Conservation (phyloP, 2,797 vertebrate genomes). For the Emydoidea blandingii region DNA sequence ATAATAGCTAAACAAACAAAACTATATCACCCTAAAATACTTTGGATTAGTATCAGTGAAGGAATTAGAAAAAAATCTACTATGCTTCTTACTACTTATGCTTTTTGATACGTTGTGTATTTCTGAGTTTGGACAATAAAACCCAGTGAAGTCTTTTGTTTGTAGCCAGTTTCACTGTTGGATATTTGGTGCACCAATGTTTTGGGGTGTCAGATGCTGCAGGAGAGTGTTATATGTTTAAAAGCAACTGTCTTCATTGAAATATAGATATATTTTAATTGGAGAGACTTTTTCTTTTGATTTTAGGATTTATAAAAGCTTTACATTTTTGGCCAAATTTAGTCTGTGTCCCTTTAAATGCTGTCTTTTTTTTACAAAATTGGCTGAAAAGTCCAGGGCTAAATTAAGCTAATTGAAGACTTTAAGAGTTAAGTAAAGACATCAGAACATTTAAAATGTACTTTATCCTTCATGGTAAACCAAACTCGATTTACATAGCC, state of each 20-base stretch:
- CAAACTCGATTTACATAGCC: background rate
- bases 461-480: background rate
- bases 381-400: background rate
- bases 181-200: background rate
- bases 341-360: background rate
- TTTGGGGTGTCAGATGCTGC: background rate
- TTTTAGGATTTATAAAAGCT: conserved; percentile 17
- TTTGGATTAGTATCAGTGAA: conserved; percentile 10
- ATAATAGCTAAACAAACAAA: background rate
- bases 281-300: background rate
- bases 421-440: background rate
- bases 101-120: background rate
- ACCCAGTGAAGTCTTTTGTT: conserved; percentile 2
- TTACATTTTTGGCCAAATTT: background rate
- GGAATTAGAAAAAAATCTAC: background rate
- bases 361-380: background rate
- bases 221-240: background rate
- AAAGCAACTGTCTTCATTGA: background rate
- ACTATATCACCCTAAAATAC: background rate
- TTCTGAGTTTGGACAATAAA: conserved; percentile 11
- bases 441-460: background rate
- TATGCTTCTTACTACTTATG: background rate
- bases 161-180: background rate
- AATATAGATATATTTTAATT: conserved; percentile 2
- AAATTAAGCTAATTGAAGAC: background rate